A percentile compares a stretch with the other conserved stretches of the same genome.
These are phyloP conservation scores for Prolemur simus DNA, from an alignment of 2,113 vertebrate species.

Conservation along the genomic window DNA sequence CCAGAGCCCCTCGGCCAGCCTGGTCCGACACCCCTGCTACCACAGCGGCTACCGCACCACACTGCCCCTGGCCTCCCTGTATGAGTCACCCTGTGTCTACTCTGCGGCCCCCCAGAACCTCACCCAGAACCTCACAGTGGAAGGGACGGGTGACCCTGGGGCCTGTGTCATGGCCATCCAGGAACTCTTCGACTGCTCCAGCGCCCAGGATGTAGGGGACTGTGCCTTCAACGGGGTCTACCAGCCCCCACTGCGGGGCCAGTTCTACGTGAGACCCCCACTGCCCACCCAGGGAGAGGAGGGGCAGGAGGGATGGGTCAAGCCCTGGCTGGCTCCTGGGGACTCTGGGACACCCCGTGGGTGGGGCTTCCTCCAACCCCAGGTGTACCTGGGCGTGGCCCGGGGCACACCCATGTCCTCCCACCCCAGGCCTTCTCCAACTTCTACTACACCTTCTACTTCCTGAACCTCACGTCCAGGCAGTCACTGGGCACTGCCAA, in stretches of 20 bases:
- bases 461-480: constrained; percentile 86
- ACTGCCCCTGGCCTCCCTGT: constrained; percentile 65
- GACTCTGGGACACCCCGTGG: fast-evolving
- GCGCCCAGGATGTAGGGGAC: constrained; percentile 69
- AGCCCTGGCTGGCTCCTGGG: background rate
- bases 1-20: background rate
- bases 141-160: constrained; percentile 77
- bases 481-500: constrained; percentile 71
- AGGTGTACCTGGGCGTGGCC: fast-evolving
- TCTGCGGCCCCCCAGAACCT: background rate
- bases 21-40: constrained; percentile 86
- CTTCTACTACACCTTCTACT: constrained; percentile 88
- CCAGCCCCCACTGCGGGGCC: constrained; percentile 85
- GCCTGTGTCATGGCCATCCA: constrained; percentile 73
- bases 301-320: too few relatives aligned
- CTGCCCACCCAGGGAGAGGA: background rate
- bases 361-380: background rate
- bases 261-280: constrained; percentile 83
- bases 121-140: constrained; percentile 63
- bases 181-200: constrained; percentile 82
- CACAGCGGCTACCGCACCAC: constrained; percentile 79
- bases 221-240: constrained; percentile 86
- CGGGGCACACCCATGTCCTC: too few relatives aligned
- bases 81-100: constrained; percentile 81
- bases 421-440: constrained; percentile 85